Evolutionary conservation across 2,113 vertebrate species (phyloP).

Genomic region (Garra rufa): DNA sequence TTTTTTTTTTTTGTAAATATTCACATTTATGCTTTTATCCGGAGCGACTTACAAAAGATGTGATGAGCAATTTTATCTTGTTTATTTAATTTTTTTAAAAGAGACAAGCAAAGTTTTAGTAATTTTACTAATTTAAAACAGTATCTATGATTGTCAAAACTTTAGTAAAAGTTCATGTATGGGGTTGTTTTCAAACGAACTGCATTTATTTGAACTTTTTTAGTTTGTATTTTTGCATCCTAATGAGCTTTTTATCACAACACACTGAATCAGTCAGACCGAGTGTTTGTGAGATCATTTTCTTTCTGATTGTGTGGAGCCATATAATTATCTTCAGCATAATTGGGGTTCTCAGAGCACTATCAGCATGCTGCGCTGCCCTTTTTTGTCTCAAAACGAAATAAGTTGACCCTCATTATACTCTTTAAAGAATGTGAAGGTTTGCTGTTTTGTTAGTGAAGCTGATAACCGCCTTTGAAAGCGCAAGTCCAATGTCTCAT

Average conservation of each 20-base stretch:
- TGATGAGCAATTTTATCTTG: no score
- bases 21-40: no score
- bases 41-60: not conserved
- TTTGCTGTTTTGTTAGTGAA: constrained; percentile 21
- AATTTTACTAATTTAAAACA: not conserved
- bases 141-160: not conserved
- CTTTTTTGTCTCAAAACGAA: constrained; percentile 39
- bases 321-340: constrained; percentile 46
- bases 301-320: constrained; percentile 30
- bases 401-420: constrained; percentile 40
- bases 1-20: no score
- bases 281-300: constrained; percentile 25
- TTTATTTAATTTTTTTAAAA: not conserved
- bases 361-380: constrained; percentile 1
- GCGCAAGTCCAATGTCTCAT: not conserved
- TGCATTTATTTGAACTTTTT: not conserved
- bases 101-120: not conserved
- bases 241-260: constrained; percentile 30
- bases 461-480: constrained; percentile 17
- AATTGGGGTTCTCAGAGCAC: constrained; percentile 36
- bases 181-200: not conserved
- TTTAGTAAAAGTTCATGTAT: not conserved
- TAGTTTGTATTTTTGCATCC: not conserved
- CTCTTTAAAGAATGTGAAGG: constrained; percentile 1
- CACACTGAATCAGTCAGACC: constrained; percentile 9